Evolutionary conservation across 2,797 vertebrate species (phyloP).

Genomic region (Eutrigla gurnardus): DNA sequence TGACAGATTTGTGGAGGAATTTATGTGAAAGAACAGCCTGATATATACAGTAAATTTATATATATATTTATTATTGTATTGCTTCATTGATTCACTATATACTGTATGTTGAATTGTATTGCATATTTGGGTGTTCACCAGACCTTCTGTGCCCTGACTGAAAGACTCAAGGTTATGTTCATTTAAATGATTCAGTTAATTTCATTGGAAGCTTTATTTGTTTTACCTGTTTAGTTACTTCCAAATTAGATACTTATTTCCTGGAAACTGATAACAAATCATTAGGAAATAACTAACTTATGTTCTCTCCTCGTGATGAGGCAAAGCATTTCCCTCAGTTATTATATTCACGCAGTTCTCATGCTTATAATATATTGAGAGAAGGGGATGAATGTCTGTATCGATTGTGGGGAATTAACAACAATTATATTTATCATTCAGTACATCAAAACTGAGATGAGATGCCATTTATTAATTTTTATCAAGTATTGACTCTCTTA

Average conservation of each 20-base stretch:
- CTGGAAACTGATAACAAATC: no score
- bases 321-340: neutral
- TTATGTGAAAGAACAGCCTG: neutral
- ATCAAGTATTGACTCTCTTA: neutral
- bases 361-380: no score
- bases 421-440: no score
- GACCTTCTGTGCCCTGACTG: neutral
- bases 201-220: neutral
- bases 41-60: neutral
- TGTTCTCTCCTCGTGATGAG: neutral
- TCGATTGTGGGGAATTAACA: neutral
- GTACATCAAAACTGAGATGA: no score
- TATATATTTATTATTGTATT: neutral
- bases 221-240: neutral
- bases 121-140: neutral
- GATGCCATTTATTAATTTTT: neutral
- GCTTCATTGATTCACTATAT: neutral
- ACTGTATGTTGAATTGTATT: neutral
- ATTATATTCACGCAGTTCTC: no score
- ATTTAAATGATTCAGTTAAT: neutral
- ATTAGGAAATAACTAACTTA: no score
- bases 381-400: neutral
- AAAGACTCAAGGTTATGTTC: neutral
- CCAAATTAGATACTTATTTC: neutral
- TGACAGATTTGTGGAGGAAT: neutral